Evolutionary conservation across 2,888 invertebrate genomes (phyloP), one percentile per base, ranked within the genome.

Genomic region (Drosophila meridionalis): DNA sequence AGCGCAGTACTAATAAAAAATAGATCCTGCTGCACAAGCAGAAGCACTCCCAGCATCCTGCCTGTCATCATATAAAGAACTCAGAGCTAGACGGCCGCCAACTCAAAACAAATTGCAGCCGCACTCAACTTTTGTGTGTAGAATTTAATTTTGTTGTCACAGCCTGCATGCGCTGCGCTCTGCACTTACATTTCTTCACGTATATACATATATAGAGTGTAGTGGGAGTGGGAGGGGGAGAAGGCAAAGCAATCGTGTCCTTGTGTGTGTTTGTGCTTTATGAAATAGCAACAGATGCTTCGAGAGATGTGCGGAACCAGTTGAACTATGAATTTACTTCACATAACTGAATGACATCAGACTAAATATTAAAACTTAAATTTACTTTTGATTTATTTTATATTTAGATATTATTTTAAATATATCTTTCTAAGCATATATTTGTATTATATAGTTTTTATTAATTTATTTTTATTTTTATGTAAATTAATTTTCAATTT

Each of bases 101-200:
- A 78, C 58, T 68, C 68, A 82, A 69, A 85, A 77, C 76, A 76
- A 80, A 86, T 79, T 80, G 80, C 69, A 80, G 64, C 62, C 58
- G 56, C 55, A 68, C 69, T 57, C 73, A 63, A 80, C 64, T 80
- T 80, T 65, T 63, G 42, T 70, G 69, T 73, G 58, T 68, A 63
- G 79, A 80, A 80, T 81, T 80, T 77, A 81, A 81, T 79, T 81
- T 81, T 77, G 73, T 81, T 78, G 47, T 80, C 68, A 65, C 65
- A 57, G 69, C 58, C 64, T 63, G 73, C 53, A 50, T 32, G 11
- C 32, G 32, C 42, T n/a, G 5, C 11, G 32, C 50, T 34, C 32
- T 59, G 64, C 73, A 73, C 60, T 64, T 75, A 36, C 63, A 70
- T 60, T 43, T 76, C 30, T 53, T 58, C 52, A 52, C 36, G 34